phyloP scores from a whole-genome alignment of 1,140 invertebrate species.

The Drosophila lowei region DNA sequence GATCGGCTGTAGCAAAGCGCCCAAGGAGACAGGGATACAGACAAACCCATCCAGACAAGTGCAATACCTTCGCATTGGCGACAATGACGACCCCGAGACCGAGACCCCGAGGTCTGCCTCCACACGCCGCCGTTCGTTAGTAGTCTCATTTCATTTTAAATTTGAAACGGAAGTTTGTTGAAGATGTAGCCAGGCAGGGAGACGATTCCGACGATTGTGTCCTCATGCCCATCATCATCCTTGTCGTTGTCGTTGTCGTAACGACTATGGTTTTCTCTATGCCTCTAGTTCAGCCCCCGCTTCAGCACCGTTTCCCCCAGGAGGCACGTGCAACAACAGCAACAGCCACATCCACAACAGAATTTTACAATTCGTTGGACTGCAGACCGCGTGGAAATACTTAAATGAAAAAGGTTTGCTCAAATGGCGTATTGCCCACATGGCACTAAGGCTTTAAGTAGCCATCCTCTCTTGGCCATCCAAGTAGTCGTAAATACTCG shows the following conservation, averaged over 20 bases:
- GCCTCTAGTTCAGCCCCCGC: slow-evolving; percentile 4
- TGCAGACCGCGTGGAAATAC: slow-evolving; percentile 37
- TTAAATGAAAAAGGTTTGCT: slow-evolving; percentile 54
- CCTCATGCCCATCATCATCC: slow-evolving; percentile 39
- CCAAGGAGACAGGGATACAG: slow-evolving; percentile 19
- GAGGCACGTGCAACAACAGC: slow-evolving; percentile 42
- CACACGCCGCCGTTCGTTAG: slow-evolving; percentile 57
- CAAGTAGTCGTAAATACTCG: slow-evolving; percentile 29
- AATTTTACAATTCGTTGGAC: slow-evolving; percentile 53
- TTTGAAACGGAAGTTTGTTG: slow-evolving; percentile 68
- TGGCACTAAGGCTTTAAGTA: slow-evolving; percentile 54
- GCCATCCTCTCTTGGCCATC: slow-evolving; percentile 13
- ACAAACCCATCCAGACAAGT: slow-evolving; percentile 25
- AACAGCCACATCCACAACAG: slow-evolving; percentile 19
- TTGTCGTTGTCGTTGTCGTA: slow-evolving; percentile 26
- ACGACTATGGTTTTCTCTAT: slow-evolving; percentile 18
- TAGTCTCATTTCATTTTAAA: slow-evolving; percentile 52
- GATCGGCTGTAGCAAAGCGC: slow-evolving; percentile 57
- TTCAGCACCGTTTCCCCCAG: slow-evolving; percentile 5
- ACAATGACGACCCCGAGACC: slow-evolving; percentile 45
- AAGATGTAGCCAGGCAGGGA: slow-evolving; percentile 16
- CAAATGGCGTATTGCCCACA: slow-evolving; percentile 32
- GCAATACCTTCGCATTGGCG: slow-evolving; percentile 41
- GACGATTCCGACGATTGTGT: slow-evolving; percentile 14
- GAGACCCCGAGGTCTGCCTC: slow-evolving; percentile 21